A percentile compares a stretch with the other conserved stretches of the same genome.
These are phyloP conservation scores for Mustela nigripes DNA, from an alignment of 2,113 vertebrate species.

Conservation along the genomic window DNA sequence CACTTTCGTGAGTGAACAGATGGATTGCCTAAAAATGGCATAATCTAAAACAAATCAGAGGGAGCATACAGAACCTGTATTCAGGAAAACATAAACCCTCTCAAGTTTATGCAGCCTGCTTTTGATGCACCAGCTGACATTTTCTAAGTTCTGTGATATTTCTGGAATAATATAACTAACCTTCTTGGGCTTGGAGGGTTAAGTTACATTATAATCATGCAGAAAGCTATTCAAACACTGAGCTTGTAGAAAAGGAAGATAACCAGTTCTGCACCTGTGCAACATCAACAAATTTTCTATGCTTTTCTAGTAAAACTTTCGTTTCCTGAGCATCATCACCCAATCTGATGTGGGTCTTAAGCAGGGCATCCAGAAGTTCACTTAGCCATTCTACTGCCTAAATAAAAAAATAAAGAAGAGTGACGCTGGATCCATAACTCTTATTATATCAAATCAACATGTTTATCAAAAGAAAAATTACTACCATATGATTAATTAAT, in stretches of 20 bases:
- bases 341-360: slow-evolving; percentile 96
- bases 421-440: neutral
- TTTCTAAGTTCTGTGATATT: slow-evolving; percentile 49
- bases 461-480: neutral
- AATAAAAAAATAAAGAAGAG: slow-evolving; percentile 15
- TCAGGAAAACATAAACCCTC: neutral
- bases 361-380: slow-evolving; percentile 96
- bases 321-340: slow-evolving; percentile 97
- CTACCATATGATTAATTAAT: neutral
- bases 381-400: slow-evolving; percentile 98
- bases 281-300: slow-evolving; percentile 98
- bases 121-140: neutral
- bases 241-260: slow-evolving; percentile 69
- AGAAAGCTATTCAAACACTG: slow-evolving; percentile 65
- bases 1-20: neutral
- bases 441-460: neutral
- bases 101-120: slow-evolving; percentile 44
- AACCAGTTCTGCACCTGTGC: slow-evolving; percentile 92
- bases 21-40: neutral
- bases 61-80: neutral
- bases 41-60: neutral
- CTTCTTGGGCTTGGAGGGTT: slow-evolving; percentile 61
- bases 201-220: slow-evolving; percentile 69
- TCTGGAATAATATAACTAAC: slow-evolving; percentile 69
- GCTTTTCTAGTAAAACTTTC: slow-evolving; percentile 97